Evolutionary conservation across 2,797 vertebrate species (phyloP), one percentile per base, ranked within the genome.

Genomic region (Danio choprae): DNA sequence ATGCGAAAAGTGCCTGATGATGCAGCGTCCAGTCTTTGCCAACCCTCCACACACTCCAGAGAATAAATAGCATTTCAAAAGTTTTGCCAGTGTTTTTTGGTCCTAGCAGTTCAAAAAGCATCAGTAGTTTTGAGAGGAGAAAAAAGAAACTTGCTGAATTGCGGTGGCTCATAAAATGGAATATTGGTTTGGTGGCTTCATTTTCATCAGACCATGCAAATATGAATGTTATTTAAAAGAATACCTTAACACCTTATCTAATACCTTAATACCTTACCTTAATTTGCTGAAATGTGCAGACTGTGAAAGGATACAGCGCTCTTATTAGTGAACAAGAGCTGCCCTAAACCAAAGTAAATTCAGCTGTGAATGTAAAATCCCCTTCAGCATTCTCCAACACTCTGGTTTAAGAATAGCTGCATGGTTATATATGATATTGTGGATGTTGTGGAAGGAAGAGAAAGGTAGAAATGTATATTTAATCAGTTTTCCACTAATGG

Each of bases 11-110:
- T n/a, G n/a, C n/a, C n/a, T 60, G 43, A 73, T 74, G 73, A 80
- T 73, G 68, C 65, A 73, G 58, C 63, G 44, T 79, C 81, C 62
- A 81, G 73, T 59, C 12, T 63, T 44, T 70, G 72, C 76, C 65
- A 81, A 81, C 63, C 67, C 73, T 80, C 71, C 77, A 80, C 81
- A 85, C 77, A 79, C 83, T 84, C 77, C 77, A 75, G 65, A 72
- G 77, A 67, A 50, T 67, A 79, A 75, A 81, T 81, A 68, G 63
- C 55, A 82, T 79, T 77, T 74, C 56, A 73, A 82, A 70, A 75
- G 76, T 74, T 85, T 84, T 87, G 84, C 80, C 82, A 84, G n/a
- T n/a, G 53, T 74, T 81, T 77, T 74, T 79, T 55, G 38, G 18
- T 69, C 68, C 77, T 69, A 58, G 67, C 79, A 85, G 76, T 72